Evolutionary conservation across 1,140 invertebrate species (phyloP).

Genomic region (Drosophila jambulina): DNA sequence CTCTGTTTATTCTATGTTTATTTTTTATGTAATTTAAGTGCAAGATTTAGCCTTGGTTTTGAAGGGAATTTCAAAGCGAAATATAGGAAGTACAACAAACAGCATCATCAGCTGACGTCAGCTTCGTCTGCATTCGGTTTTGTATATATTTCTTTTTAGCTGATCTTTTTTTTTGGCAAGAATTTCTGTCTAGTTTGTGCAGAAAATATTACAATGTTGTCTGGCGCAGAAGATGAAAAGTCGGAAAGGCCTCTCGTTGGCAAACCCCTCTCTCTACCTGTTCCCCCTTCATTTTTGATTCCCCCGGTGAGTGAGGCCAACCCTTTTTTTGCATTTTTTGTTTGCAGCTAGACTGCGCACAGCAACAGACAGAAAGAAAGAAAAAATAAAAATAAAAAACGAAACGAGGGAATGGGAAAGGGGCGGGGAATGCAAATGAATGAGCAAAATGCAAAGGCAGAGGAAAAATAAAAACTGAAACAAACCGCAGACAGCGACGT

Average conservation of each 20-base stretch:
- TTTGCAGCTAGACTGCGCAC: slow-evolving; percentile 45
- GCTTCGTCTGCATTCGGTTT: slow-evolving; percentile 30
- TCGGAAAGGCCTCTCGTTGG: slow-evolving; percentile 13
- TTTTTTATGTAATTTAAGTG: slow-evolving; percentile 4
- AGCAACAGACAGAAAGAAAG: slow-evolving; percentile 43
- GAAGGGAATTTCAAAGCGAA: slow-evolving; percentile 12
- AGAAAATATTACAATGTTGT: slow-evolving; percentile 59
- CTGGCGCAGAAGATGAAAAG: slow-evolving; percentile 40
- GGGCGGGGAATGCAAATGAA: slow-evolving; percentile 70
- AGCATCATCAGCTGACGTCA: slow-evolving; percentile 55
- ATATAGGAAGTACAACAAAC: slow-evolving; percentile 22
- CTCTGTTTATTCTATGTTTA: neutral
- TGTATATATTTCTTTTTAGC: slow-evolving; percentile 19
- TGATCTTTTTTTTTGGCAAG: slow-evolving; percentile 32
- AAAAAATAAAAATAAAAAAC: slow-evolving; percentile 7
- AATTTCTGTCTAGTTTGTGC: slow-evolving; percentile 48
- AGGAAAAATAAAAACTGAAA: slow-evolving; percentile 44
- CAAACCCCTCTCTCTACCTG: neutral
- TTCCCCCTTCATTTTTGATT: slow-evolving; percentile 15
- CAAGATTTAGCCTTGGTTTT: slow-evolving; percentile 11
- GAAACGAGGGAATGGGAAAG: neutral
- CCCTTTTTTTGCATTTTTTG: slow-evolving; percentile 35
- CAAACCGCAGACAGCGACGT: slow-evolving; percentile 66
- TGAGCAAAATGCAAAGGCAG: slow-evolving; percentile 66
- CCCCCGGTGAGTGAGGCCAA: slow-evolving; percentile 35